Evolutionary conservation across 1,140 invertebrate genomes (phyloP).

Genomic region (Arctopsyche grandis): DNA sequence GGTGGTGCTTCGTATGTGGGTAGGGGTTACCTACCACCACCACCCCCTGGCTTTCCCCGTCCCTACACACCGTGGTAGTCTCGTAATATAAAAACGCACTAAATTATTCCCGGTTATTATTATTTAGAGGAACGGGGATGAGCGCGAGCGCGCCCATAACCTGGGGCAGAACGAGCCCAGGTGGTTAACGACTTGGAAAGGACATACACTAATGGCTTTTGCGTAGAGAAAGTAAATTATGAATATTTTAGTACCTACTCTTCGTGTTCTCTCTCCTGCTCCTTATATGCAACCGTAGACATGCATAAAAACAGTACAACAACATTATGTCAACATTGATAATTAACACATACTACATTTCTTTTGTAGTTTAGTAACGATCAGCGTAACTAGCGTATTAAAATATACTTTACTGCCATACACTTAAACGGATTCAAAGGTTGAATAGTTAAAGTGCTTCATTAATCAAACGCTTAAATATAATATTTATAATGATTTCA

Average conservation of each 20-base stretch:
- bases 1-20: not conserved
- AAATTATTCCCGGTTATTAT: slow-evolving; percentile 52
- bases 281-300: not conserved
- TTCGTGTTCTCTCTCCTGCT: not conserved
- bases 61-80: not conserved
- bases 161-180: slow-evolving; percentile 47
- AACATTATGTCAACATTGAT: too few relatives aligned
- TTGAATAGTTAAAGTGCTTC: too few relatives aligned
- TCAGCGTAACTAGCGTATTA: too few relatives aligned
- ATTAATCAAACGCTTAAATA: too few relatives aligned
- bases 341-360: too few relatives aligned
- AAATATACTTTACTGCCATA: too few relatives aligned
- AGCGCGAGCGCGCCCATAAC: slow-evolving; percentile 23
- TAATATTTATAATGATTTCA: too few relatives aligned
- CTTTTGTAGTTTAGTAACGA: too few relatives aligned
- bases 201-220: slow-evolving; percentile 54
- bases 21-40: slow-evolving; percentile 31
- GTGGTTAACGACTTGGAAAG: slow-evolving; percentile 53
- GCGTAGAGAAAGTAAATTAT: slow-evolving; percentile 47
- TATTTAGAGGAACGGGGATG: slow-evolving; percentile 41
- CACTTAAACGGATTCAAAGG: too few relatives aligned
- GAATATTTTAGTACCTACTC: slow-evolving; percentile 52
- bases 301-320: too few relatives aligned
- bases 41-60: not conserved
- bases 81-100: slow-evolving; percentile 49